Evolutionary conservation across 2,113 vertebrate species (phyloP).

Genomic region (Tamias sibiricus): DNA sequence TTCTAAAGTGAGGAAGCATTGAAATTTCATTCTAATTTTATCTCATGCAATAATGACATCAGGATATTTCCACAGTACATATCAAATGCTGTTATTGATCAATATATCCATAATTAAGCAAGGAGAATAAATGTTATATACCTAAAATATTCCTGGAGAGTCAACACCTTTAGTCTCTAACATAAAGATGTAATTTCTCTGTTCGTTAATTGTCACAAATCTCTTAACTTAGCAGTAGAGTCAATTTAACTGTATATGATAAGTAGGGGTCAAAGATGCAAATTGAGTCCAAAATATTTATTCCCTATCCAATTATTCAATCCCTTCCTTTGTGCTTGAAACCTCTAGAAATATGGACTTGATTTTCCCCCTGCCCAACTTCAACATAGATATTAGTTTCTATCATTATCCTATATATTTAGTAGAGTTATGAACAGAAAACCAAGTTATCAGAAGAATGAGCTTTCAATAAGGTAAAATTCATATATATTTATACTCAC

Average conservation of each 20-base stretch:
- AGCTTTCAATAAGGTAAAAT: background rate
- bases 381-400: background rate
- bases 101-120: constrained; percentile 27
- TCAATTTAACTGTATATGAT: background rate
- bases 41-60: background rate
- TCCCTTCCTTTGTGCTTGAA: background rate
- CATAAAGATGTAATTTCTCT: background rate
- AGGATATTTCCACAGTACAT: background rate
- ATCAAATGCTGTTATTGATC: background rate
- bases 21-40: constrained; percentile 22
- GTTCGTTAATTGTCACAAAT: constrained; percentile 13
- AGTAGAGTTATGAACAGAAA: background rate
- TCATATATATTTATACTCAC: background rate
- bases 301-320: background rate
- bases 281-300: background rate
- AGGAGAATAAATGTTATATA: constrained; percentile 37
- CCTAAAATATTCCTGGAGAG: background rate
- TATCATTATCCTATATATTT: background rate
- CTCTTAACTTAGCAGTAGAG: background rate
- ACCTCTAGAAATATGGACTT: background rate
- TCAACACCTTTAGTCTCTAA: background rate
- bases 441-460: background rate
- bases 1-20: background rate
- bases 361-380: background rate
- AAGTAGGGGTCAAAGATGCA: background rate